These are phyloP conservation scores for Ophthalmolycus amberensis DNA, from an alignment of 2,113 vertebrate genomes.

Conservation along the genomic window DNA sequence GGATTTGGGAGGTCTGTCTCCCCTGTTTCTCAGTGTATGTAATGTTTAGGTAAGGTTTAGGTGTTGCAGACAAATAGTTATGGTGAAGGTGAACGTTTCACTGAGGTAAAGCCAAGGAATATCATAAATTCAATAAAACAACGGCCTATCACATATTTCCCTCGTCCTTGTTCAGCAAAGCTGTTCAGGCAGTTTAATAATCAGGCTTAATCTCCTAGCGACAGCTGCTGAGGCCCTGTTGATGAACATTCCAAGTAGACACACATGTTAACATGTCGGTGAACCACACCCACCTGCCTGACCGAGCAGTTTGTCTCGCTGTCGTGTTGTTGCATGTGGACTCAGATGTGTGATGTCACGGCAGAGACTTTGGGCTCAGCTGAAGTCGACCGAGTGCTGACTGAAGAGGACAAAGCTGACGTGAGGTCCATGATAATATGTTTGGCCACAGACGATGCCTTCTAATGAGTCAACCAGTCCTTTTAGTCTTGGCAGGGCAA, in stretches of 20 bases:
- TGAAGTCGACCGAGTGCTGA: constrained; percentile 10
- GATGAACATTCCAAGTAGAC: too few relatives aligned
- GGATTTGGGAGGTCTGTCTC: not conserved
- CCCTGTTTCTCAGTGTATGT: not conserved
- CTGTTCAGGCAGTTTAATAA: not conserved
- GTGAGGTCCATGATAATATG: not conserved
- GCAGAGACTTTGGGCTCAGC: not conserved
- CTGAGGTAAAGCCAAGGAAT: not conserved
- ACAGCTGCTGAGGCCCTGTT: too few relatives aligned
- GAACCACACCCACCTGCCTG: not conserved
- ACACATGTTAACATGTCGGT: not conserved
- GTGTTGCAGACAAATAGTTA: not conserved
- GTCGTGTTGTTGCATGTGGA: not conserved
- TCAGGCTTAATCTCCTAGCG: not conserved
- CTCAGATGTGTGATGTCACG: constrained; percentile 2
- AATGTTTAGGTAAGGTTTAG: not conserved
- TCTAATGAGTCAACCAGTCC: not conserved
- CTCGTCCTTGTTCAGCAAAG: not conserved
- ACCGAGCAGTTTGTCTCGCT: not conserved
- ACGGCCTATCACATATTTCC: not conserved
- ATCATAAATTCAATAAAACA: not conserved
- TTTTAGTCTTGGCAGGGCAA: not conserved
- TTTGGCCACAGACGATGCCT: not conserved
- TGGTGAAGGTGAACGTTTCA: not conserved
- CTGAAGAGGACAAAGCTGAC: constrained; percentile 2